Evolutionary conservation across 2,113 vertebrate species (phyloP).

Genomic region (Oryctolagus cuniculus): DNA sequence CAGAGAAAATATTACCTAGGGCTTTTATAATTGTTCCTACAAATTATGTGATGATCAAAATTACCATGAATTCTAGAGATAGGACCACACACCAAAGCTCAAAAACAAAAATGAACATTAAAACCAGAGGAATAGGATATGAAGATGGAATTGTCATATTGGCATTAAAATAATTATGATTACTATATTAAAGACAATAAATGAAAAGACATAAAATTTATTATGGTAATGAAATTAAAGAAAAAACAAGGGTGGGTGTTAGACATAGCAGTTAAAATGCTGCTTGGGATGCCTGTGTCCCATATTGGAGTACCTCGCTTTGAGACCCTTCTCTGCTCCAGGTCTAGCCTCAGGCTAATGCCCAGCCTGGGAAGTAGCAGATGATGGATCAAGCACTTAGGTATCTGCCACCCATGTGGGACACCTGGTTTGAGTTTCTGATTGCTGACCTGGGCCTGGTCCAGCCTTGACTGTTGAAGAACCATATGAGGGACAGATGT

Average conservation of each 20-base stretch:
- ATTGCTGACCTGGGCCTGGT: no score
- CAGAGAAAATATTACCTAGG: not conserved
- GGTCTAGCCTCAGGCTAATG: no score
- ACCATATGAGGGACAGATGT: no score
- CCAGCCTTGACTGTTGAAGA: no score
- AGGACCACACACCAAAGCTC: not conserved
- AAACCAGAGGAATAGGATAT: not conserved
- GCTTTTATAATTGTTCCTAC: not conserved
- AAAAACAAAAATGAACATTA: not conserved
- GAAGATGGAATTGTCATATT: not conserved
- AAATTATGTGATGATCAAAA: not conserved
- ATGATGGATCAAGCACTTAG: no score
- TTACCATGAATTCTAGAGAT: not conserved
- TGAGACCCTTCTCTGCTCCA: no score
- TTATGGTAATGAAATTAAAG: not conserved
- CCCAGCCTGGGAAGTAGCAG: no score
- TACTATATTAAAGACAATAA: not conserved
- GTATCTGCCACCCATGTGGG: no score
- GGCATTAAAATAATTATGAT: not conserved
- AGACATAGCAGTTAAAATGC: not conserved
- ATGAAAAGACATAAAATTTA: not conserved
- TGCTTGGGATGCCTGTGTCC: no score
- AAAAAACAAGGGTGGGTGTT: not conserved
- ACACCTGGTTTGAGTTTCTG: no score
- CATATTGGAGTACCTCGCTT: no score